These are phyloP conservation scores for Potamarius usumacintae DNA, from an alignment of 2,113 vertebrate species.

Conservation along the genomic window DNA sequence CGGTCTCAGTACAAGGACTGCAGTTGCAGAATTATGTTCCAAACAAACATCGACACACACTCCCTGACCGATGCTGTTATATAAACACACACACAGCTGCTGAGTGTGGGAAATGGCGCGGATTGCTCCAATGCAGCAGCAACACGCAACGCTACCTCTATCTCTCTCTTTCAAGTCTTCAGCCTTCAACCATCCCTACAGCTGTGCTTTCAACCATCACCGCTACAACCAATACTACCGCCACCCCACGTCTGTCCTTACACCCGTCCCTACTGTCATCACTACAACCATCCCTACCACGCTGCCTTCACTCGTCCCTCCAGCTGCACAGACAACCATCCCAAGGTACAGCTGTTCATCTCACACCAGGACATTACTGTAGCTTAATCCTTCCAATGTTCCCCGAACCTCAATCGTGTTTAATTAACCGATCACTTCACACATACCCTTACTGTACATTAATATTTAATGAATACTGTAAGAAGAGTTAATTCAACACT, in stretches of 20 bases:
- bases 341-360: background rate
- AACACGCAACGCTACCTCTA: background rate
- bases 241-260: background rate
- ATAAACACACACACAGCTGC: conserved; percentile 11
- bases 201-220: background rate
- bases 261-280: background rate
- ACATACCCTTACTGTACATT: background rate
- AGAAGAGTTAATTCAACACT: background rate
- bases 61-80: background rate
- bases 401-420: background rate
- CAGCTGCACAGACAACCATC: background rate
- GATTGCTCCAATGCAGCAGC: background rate
- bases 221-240: too few species aligned
- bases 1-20: background rate
- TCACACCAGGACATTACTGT: background rate
- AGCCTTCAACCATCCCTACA: background rate
- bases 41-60: background rate
- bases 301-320: background rate
- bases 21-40: background rate
- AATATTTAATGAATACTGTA: background rate
- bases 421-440: background rate
- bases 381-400: background rate
- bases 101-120: conserved; percentile 1
- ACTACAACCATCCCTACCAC: background rate
- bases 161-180: background rate